Evolutionary conservation across 2,888 invertebrate genomes (phyloP), one percentile per base, ranked within the genome.

Genomic region (Gymnoscelis rufifasciata): DNA sequence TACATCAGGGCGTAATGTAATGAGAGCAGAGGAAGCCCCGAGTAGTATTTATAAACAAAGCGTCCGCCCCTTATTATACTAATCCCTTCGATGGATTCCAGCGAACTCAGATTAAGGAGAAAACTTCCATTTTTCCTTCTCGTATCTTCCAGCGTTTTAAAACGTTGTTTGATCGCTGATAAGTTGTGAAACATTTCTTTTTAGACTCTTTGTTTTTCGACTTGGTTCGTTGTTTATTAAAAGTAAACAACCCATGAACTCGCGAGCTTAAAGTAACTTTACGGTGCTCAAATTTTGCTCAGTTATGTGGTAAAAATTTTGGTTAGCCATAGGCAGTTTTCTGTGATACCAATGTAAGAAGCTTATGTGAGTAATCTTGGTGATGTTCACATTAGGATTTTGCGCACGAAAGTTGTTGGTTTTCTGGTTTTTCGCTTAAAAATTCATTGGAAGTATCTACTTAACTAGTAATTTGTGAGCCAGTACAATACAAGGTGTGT

Each of bases 171-270:
- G 62, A 66, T 64, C 54, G 56, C 60, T 57, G 62, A 64, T 66
- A 66, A 66, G 58, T 62, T 59, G 58, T 62, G 57, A 65, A 66
- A 59, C 57, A 59, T 63, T 65, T 54, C 52, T 42, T 61, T 46
- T 36, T n/a, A 43, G 33, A 53, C 54, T 54, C 47, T 44, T 54
- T 54, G 33, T 44, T 14, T 48, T 40, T 27, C 14, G 28, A 23
- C 33, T 47, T 29, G 29, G 24, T 38, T 37, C 27, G 12, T 41
- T 51, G 46, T 46, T 51, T n/a, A 23, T 28, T 19, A 33, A 33
- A 10, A 8, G 14, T 31, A 33, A 33, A 33, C 15, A 33, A 35
- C 11, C 19, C 19, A 23, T 35, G 19, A 35, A 23, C 19, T 35
- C 35, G 23, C 10, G 23, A 19, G 19, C 3, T 23, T 10, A 11